Percentiles rank a stretch among this genome's conserved stretches.
Evolutionary conservation across 1,140 invertebrate species (phyloP).

Genomic region (Antheraea mylitta): DNA sequence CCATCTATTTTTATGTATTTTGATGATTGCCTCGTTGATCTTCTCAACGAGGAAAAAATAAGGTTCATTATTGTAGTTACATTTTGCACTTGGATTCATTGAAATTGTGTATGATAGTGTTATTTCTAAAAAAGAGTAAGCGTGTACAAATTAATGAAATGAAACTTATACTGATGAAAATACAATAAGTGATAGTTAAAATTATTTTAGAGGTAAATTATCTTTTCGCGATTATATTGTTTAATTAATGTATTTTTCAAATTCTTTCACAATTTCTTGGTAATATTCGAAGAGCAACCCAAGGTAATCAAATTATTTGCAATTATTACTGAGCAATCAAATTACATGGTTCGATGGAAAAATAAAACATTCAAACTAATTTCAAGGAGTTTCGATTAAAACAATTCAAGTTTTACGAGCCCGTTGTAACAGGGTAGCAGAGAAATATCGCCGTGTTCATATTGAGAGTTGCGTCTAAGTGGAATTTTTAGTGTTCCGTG

Average conservation of each 20-base stretch:
- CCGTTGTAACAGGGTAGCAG: slow-evolving; percentile 42
- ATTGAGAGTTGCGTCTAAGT: slow-evolving; percentile 69
- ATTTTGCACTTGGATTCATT: not conserved
- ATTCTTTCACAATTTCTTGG: too few relatives aligned
- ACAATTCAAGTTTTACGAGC: slow-evolving; percentile 67
- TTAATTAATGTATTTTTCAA: too few relatives aligned
- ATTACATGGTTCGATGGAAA: slow-evolving; percentile 11
- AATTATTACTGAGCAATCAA: slow-evolving; percentile 1
- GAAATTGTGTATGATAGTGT: not conserved
- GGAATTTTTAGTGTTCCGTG: slow-evolving; percentile 69
- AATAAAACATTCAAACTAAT: slow-evolving; percentile 12
- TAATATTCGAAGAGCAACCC: too few relatives aligned
- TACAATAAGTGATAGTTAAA: too few relatives aligned
- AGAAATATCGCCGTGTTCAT: slow-evolving; percentile 43
- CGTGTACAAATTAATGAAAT: too few relatives aligned
- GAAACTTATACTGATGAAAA: too few relatives aligned
- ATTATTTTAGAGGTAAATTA: too few relatives aligned
- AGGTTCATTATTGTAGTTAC: not conserved
- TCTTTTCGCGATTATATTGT: too few relatives aligned
- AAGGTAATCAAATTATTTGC: not conserved
- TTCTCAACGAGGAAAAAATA: not conserved
- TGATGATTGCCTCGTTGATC: not conserved
- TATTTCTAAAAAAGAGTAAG: too few relatives aligned
- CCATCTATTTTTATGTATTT: slow-evolving; percentile 11
- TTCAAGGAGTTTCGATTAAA: slow-evolving; percentile 56